These are phyloP conservation scores for Agrypnia vestita DNA, from an alignment of 1,140 invertebrate species.

Conservation along the genomic window DNA sequence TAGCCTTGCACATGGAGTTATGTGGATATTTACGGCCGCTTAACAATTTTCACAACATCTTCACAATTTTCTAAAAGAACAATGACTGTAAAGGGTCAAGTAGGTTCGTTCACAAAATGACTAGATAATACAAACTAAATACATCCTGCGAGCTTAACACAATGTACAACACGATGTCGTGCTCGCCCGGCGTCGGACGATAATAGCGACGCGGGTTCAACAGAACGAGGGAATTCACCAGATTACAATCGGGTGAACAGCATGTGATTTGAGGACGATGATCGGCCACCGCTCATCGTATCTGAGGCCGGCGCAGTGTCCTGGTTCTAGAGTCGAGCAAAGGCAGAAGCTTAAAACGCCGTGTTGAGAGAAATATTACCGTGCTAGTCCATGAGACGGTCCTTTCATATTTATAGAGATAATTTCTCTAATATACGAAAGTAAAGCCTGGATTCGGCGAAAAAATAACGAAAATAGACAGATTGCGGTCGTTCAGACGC, in stretches of 20 bases:
- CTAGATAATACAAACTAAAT: constrained; percentile 21
- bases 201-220: not conserved
- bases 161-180: not conserved
- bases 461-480: too few species aligned
- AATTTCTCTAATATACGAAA: too few species aligned
- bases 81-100: constrained; percentile 9
- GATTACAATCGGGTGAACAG: constrained; percentile 34
- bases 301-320: constrained; percentile 3
- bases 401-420: not conserved
- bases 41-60: too few species aligned
- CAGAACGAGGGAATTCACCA: constrained; percentile 15
- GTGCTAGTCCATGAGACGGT: too few species aligned
- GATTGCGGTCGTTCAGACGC: too few species aligned
- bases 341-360: too few species aligned
- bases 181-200: not conserved
- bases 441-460: too few species aligned
- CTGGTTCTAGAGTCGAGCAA: not conserved
- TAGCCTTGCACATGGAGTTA: too few species aligned
- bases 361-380: too few species aligned
- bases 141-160: constrained; percentile 15
- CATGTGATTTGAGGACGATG: constrained; percentile 25
- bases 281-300: not conserved
- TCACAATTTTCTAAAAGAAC: too few species aligned
- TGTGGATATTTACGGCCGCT: too few species aligned
- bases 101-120: constrained; percentile 10